Evolutionary conservation across 1,140 invertebrate genomes (phyloP).

Genomic region (Drosophila bipectinata): DNA sequence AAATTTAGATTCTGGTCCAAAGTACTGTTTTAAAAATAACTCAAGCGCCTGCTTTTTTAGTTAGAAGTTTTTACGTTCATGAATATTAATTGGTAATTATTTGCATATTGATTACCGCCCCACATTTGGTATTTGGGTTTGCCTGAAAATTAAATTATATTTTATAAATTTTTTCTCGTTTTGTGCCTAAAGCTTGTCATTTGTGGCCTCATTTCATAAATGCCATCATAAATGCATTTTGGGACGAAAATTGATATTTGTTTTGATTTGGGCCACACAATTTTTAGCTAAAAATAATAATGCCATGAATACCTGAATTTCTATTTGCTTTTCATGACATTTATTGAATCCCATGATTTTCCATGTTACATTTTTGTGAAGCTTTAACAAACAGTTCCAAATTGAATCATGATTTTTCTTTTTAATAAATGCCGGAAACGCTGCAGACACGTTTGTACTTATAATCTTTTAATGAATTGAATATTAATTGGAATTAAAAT

Average conservation of each 20-base stretch:
- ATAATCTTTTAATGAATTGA: neutral
- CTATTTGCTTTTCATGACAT: neutral
- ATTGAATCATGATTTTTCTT: neutral
- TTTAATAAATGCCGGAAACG: neutral
- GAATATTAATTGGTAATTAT: neutral
- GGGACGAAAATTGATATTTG: neutral
- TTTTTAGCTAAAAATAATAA: neutral
- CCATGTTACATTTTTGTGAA: neutral
- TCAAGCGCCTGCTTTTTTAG: neutral
- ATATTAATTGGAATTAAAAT: slow-evolving; percentile 1
- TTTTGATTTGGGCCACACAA: neutral
- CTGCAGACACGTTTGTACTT: neutral
- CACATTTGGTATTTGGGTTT: neutral
- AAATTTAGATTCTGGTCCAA: neutral
- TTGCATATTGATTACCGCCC: neutral
- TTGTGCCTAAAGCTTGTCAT: neutral
- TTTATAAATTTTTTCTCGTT: neutral
- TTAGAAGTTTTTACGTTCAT: no score
- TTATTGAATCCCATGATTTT: neutral
- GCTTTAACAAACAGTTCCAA: neutral
- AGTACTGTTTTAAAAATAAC: neutral
- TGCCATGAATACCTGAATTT: neutral
- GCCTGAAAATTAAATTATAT: neutral
- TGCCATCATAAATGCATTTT: neutral
- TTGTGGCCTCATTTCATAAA: neutral